These are phyloP conservation scores for Glaucidium brasilianum DNA, from an alignment of 2,113 vertebrate genomes.

Conservation along the genomic window DNA sequence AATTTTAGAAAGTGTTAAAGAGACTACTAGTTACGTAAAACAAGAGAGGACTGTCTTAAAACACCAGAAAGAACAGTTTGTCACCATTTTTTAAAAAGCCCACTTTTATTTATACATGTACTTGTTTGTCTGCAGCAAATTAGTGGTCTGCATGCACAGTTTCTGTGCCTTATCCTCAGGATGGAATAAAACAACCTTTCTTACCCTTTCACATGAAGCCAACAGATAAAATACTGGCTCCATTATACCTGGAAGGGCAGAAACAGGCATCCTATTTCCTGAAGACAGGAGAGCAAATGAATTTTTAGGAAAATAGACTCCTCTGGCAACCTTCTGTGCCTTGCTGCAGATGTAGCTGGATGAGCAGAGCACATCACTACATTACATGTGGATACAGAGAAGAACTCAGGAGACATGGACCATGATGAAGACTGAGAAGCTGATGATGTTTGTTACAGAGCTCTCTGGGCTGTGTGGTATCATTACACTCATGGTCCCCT, in stretches of 20 bases:
- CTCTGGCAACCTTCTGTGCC: not conserved
- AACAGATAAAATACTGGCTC: not conserved
- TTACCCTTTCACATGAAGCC: not conserved
- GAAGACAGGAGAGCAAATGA: conserved; percentile 4
- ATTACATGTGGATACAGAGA: not conserved
- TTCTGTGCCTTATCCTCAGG: not conserved
- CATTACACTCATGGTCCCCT: not conserved
- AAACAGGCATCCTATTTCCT: not conserved
- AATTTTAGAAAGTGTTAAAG: not conserved
- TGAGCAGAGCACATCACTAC: not conserved
- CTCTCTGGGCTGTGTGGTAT: not conserved
- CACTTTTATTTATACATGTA: not conserved
- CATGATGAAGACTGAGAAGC: fast-evolving
- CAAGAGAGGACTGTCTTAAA: not conserved
- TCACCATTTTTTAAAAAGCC: not conserved
- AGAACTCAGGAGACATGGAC: not conserved
- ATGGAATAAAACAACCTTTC: not conserved
- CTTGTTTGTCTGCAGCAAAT: not conserved
- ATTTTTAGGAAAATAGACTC: not conserved
- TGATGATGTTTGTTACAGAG: not conserved
- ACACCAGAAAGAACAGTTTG: not conserved
- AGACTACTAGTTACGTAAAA: not conserved
- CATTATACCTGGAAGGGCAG: not conserved
- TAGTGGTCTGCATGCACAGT: not conserved
- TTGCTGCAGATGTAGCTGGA: not conserved